Percentiles rank a stretch among this genome's conserved stretches.
These are phyloP conservation scores for Apolygus lucorum DNA, from an alignment of 1,140 invertebrate species.

Conservation along the genomic window DNA sequence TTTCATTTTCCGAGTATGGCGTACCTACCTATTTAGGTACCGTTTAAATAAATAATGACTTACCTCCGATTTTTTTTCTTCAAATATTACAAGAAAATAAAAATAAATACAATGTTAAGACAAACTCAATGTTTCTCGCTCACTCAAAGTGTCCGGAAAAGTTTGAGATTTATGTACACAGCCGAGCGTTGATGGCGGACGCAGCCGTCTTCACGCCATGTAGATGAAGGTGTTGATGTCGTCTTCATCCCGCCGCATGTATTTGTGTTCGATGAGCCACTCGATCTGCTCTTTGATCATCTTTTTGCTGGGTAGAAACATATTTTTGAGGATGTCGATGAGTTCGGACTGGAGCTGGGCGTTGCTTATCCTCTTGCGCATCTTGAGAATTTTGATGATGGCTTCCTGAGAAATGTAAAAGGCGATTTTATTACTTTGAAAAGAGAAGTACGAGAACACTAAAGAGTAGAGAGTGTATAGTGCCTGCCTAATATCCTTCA, in stretches of 20 bases:
- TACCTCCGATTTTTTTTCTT: no score
- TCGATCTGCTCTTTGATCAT: slow-evolving; percentile 99
- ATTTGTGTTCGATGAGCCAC: slow-evolving; percentile 98
- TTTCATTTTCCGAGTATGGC: no score
- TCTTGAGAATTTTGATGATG: slow-evolving; percentile 98
- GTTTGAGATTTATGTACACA: not conserved
- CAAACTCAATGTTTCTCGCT: not conserved
- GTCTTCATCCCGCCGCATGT: slow-evolving; percentile 90
- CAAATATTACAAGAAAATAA: no score
- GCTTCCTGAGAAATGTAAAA: no score
- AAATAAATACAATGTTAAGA: no score
- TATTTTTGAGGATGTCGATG: slow-evolving; percentile 96
- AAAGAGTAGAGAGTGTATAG: no score
- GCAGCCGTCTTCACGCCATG: slow-evolving; percentile 63
- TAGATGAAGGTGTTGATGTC: slow-evolving; percentile 98
- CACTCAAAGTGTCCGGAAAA: not conserved
- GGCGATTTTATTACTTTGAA: no score
- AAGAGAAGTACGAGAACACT: no score
- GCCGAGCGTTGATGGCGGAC: not conserved
- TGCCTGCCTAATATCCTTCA: no score
- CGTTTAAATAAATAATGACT: not conserved
- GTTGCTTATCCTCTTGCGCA: slow-evolving; percentile 89
- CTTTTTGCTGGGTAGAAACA: slow-evolving; percentile 98
- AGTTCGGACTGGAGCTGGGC: slow-evolving; percentile 92
- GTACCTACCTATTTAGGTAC: not conserved